Evolutionary conservation across 1,140 invertebrate genomes (phyloP).

Genomic region (Drosophila littoralis): DNA sequence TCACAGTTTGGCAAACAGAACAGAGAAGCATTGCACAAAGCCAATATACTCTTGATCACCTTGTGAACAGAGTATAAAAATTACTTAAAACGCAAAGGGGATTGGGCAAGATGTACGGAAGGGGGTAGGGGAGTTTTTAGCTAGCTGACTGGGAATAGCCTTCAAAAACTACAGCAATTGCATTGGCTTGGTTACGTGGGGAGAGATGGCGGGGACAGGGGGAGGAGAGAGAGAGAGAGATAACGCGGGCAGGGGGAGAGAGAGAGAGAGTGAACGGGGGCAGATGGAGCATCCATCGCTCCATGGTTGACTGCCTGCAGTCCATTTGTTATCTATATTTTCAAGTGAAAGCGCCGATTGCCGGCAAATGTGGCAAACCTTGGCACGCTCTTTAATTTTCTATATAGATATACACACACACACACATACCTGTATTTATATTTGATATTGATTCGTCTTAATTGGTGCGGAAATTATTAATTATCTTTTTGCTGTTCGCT

Average conservation of each 20-base stretch:
- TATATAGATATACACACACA: neutral
- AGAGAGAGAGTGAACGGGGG: neutral
- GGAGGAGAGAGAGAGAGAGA: too few relatives aligned
- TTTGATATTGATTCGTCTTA: slow-evolving; percentile 50
- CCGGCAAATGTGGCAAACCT: slow-evolving; percentile 19
- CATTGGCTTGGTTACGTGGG: neutral
- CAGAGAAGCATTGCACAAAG: too few relatives aligned
- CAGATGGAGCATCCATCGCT: neutral
- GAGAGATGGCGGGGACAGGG: neutral
- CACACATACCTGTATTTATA: neutral
- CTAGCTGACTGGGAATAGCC: neutral
- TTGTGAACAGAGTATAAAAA: neutral
- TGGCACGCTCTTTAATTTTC: slow-evolving; percentile 25
- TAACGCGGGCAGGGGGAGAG: too few relatives aligned
- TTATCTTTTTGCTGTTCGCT: slow-evolving; percentile 52
- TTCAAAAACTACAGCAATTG: neutral
- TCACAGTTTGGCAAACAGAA: too few relatives aligned
- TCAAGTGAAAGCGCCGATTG: slow-evolving; percentile 57
- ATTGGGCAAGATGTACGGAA: neutral
- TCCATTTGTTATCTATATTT: slow-evolving; percentile 20
- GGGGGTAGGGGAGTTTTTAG: neutral
- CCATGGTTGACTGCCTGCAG: slow-evolving; percentile 41
- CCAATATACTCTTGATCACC: neutral
- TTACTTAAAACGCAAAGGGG: neutral
- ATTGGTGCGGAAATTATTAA: slow-evolving; percentile 82